Evolutionary conservation across 2,797 vertebrate genomes (phyloP).

Genomic region (Pristis pectinata): DNA sequence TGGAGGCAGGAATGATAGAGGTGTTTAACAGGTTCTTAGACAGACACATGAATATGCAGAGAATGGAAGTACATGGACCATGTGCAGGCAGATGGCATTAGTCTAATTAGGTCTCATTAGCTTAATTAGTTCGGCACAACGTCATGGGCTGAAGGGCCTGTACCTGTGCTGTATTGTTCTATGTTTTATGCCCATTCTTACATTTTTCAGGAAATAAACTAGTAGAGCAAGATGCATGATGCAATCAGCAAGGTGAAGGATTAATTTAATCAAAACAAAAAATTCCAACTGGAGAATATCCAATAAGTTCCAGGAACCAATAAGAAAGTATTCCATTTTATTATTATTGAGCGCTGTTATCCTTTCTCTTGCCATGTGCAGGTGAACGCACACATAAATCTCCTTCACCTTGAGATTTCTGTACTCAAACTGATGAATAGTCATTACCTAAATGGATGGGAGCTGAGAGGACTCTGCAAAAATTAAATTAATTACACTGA

Average conservation of each 20-base stretch:
- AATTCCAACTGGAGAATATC: not conserved
- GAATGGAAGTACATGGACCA: no score
- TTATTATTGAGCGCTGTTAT: not conserved
- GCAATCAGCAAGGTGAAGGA: not conserved
- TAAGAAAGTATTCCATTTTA: constrained; percentile 15
- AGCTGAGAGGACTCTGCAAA: not conserved
- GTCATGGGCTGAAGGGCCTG: no score
- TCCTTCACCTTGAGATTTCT: constrained; percentile 29
- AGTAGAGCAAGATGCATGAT: not conserved
- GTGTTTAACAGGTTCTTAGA: no score
- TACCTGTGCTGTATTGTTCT: no score
- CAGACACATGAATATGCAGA: no score
- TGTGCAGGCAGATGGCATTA: no score
- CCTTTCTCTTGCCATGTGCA: not conserved
- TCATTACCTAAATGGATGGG: constrained; percentile 8
- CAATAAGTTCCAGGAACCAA: not conserved
- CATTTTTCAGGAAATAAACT: not conserved
- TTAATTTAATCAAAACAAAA: not conserved
- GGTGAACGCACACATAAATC: constrained; percentile 20
- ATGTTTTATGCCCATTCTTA: no score
- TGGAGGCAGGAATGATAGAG: no score
- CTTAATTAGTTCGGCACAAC: no score
- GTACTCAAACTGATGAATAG: constrained; percentile 30
- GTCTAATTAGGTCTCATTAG: no score
- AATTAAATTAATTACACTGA: constrained; percentile 19